phyloP scores from a whole-genome alignment of 2,888 invertebrate genomes.

The Scaptodrosophila latifasciaeformis region DNA sequence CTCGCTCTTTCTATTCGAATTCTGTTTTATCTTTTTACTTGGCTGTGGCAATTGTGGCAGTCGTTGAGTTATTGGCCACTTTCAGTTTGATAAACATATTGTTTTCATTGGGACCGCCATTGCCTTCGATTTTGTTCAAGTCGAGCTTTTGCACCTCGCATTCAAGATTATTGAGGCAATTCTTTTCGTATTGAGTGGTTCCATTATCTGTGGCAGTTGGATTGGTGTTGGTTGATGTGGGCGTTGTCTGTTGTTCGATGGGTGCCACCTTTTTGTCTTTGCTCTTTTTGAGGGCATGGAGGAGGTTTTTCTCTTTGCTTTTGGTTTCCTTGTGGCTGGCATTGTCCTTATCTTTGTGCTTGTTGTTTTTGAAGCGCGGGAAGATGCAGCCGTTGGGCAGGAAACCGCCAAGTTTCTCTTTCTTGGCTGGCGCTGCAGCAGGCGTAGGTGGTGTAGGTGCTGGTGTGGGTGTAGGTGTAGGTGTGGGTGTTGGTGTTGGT shows the following conservation, averaged over 20 bases:
- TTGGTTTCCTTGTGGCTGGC: constrained; percentile 66
- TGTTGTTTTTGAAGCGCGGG: constrained; percentile 74
- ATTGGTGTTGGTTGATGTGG: constrained; percentile 28
- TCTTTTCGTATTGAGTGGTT: constrained; percentile 70
- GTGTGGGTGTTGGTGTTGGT: constrained; percentile 16
- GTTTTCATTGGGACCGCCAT: constrained; percentile 59
- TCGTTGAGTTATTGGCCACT: constrained; percentile 62
- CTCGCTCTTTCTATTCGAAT: too few species aligned
- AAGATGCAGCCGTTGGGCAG: constrained; percentile 75
- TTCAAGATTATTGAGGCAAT: constrained; percentile 72
- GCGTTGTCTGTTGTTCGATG: constrained; percentile 45
- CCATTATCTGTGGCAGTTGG: constrained; percentile 38
- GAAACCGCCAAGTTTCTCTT: constrained; percentile 74
- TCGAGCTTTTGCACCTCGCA: constrained; percentile 73
- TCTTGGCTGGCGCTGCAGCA: constrained; percentile 64
- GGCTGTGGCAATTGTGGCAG: constrained; percentile 56
- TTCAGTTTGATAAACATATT: constrained; percentile 73
- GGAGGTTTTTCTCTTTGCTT: constrained; percentile 71
- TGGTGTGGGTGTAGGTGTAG: constrained; percentile 19
- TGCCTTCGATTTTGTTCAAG: constrained; percentile 63
- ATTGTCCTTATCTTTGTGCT: constrained; percentile 72
- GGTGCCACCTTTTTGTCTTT: constrained; percentile 72
- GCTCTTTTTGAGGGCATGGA: constrained; percentile 73
- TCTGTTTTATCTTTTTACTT: too few species aligned
- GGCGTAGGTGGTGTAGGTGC: constrained; percentile 28